Conservation (phyloP, 2,797 vertebrate genomes). For the Threskiornis aethiopicus region DNA sequence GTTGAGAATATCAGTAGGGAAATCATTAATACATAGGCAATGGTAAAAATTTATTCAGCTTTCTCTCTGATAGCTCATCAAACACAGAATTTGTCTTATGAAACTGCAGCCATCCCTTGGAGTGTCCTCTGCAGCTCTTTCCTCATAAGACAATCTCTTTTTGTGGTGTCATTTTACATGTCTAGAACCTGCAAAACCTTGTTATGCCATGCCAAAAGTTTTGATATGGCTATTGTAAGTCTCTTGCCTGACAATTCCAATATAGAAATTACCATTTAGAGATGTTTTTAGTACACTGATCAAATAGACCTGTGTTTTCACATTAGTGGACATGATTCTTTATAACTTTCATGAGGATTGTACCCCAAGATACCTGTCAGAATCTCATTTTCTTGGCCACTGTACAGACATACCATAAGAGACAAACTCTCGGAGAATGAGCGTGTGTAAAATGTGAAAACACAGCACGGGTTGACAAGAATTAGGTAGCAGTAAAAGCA, state of each 20-base stretch:
- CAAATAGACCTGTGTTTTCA: not conserved
- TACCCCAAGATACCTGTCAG: not conserved
- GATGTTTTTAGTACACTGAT: not conserved
- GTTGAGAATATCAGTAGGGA: not conserved
- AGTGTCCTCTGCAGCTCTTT: not conserved
- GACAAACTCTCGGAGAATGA: not conserved
- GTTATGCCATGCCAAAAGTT: not conserved
- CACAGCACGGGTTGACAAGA: not conserved
- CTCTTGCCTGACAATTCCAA: not conserved
- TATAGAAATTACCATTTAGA: not conserved
- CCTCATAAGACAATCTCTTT: not conserved
- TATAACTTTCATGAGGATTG: not conserved
- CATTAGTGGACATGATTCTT: not conserved
- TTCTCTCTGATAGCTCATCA: not conserved
- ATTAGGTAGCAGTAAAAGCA: not conserved
- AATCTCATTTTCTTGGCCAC: not conserved
- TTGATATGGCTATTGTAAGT: not conserved
- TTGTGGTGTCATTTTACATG: not conserved
- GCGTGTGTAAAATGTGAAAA: not conserved
- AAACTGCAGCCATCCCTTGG: not conserved
- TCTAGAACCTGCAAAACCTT: not conserved
- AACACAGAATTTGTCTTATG: not conserved
- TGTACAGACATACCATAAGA: not conserved
- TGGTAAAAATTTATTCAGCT: not conserved
- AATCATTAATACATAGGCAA: not conserved